Base-by-base conservation (phyloP, 1,140 invertebrate species). In the Hyphantria cunea region DNA sequence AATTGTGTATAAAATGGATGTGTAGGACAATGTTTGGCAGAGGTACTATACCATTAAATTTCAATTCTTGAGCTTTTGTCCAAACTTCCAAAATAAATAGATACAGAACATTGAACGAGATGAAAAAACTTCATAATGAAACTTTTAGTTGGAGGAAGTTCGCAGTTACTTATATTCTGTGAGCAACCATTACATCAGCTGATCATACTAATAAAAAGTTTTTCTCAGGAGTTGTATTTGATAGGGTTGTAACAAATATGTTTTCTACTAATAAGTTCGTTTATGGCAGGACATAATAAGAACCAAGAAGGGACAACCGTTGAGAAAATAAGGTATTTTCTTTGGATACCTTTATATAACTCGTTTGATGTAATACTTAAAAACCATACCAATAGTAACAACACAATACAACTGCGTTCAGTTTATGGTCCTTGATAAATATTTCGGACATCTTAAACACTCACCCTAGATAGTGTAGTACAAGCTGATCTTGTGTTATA, bases 1-100 rank as follows among this genome's bases (percentile, higher is more conserved):
- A 76, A 76, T 76, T 76, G 70, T 73, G 67, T 64, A 55, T 66
- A 61, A 68, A 78, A 68, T 74, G 51, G 48, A 66, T 54, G 49
- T 25, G 17, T 25, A 25, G 25, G 33, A 25, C 39, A 25, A 49
- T 25, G 41, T 64, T 58, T 65, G 63, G 63, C 54, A 59, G 15
- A 44, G 10, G 52, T 25, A 32, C 5, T 42, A 17, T 13, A n/a
- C 39, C 32, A n/a, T 54, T 32, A 44, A 54, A 54, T 14, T 54
- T 54, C 12, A 44, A 44, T 54, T 54, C 39, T 47, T 31, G 4
- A 4, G 14, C 10, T 37, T 55, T 56, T 56, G 41, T 55, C 41
- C 41, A 44, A 44, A 12, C 41, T 44, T 13, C 41, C 2, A 3
- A 39, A 39, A 39, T 39, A 39, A 39, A n/a, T 9, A 9, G n/a